These are phyloP conservation scores for Prosopocoilus inquinatus DNA, from an alignment of 2,888 invertebrate species.

Conservation along the genomic window DNA sequence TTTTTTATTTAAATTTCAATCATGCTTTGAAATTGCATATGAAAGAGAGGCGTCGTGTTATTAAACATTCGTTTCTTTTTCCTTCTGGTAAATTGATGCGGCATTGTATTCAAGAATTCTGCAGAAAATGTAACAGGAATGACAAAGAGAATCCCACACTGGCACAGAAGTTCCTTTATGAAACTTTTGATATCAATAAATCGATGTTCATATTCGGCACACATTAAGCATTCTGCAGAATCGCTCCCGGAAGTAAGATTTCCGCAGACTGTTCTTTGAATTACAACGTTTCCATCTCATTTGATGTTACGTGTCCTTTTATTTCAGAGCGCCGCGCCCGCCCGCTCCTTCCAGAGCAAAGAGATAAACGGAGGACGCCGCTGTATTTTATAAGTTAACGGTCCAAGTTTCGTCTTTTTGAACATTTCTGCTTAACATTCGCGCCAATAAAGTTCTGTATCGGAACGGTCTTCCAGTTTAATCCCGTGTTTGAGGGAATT, in stretches of 20 bases:
- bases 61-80: too few species aligned
- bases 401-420: not conserved
- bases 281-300: not conserved
- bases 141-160: not conserved
- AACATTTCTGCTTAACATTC: not conserved
- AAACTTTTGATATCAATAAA: conserved; percentile 2
- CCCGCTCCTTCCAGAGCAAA: not conserved
- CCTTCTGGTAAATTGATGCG: too few species aligned
- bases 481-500: too few species aligned
- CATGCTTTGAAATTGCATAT: too few species aligned
- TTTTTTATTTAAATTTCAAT: too few species aligned
- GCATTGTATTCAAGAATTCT: not conserved
- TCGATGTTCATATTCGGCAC: conserved; percentile 2
- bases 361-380: not conserved
- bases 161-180: not conserved
- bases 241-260: not conserved
- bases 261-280: not conserved
- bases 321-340: not conserved
- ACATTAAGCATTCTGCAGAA: not conserved
- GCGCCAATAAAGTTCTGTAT: too few species aligned
- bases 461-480: too few species aligned
- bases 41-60: too few species aligned
- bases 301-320: not conserved
- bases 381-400: not conserved
- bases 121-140: not conserved